Evolutionary conservation across 2,113 vertebrate species (phyloP).

Genomic region (Camelus dromedarius): DNA sequence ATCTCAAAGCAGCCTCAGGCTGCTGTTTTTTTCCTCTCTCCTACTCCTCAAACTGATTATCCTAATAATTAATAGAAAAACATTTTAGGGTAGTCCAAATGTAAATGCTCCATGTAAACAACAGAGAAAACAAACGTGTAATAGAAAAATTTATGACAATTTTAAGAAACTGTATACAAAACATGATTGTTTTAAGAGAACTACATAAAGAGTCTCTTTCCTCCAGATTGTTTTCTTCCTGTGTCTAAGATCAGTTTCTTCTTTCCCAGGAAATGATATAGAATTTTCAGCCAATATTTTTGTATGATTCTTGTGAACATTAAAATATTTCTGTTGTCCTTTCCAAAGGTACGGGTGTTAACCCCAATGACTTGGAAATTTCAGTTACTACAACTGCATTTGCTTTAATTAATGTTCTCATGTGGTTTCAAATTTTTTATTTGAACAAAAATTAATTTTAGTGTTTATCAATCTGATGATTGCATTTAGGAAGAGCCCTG

Average conservation of each 20-base stretch:
- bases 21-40: neutral
- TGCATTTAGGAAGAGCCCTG: neutral
- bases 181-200: neutral
- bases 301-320: neutral
- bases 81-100: neutral
- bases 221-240: neutral
- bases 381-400: neutral
- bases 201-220: neutral
- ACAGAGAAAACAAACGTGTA: neutral
- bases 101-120: neutral
- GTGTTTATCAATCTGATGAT: neutral
- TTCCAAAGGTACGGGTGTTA: neutral
- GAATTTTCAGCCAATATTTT: neutral
- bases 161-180: neutral
- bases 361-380: neutral
- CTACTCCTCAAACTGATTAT: neutral
- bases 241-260: neutral
- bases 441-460: neutral
- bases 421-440: neutral
- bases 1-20: neutral
- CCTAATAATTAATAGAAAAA: neutral
- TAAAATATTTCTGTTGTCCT: neutral
- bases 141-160: neutral
- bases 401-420: neutral
- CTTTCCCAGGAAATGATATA: neutral